A percentile compares a stretch with the other conserved stretches of the same genome.
These are phyloP conservation scores for Carlito syrichta DNA, from an alignment of 2,113 vertebrate species.

Conservation along the genomic window DNA sequence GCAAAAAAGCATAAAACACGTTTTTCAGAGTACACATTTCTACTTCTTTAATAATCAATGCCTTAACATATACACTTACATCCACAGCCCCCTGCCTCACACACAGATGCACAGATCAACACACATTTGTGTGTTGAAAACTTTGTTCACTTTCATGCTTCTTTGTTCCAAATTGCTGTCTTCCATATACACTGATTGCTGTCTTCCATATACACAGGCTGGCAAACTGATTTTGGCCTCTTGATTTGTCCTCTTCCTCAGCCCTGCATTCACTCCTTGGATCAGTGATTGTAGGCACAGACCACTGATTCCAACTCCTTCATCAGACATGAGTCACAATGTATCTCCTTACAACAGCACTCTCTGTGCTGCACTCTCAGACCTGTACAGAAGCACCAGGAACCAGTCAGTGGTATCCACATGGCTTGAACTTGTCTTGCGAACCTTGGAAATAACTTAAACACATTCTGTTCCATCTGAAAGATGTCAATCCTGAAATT, in stretches of 20 bases:
- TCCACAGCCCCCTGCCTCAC: too few species aligned
- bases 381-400: background rate
- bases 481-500: background rate
- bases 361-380: too few species aligned
- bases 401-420: background rate
- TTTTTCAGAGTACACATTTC: background rate
- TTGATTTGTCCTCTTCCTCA: background rate
- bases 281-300: background rate
- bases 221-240: background rate
- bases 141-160: background rate
- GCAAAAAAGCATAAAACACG: background rate
- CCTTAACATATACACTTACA: background rate
- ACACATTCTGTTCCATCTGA: background rate
- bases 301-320: too few species aligned
- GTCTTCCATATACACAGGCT: background rate
- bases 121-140: too few species aligned
- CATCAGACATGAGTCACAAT: background rate
- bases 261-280: background rate
- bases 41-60: background rate
- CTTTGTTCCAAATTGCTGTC: background rate
- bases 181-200: background rate
- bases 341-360: background rate
- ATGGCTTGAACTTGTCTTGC: background rate
- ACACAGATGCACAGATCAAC: background rate
- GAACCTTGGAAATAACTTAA: background rate